Conservation (phyloP, 2,113 vertebrate genomes). For the Hippocampus abdominalis region DNA sequence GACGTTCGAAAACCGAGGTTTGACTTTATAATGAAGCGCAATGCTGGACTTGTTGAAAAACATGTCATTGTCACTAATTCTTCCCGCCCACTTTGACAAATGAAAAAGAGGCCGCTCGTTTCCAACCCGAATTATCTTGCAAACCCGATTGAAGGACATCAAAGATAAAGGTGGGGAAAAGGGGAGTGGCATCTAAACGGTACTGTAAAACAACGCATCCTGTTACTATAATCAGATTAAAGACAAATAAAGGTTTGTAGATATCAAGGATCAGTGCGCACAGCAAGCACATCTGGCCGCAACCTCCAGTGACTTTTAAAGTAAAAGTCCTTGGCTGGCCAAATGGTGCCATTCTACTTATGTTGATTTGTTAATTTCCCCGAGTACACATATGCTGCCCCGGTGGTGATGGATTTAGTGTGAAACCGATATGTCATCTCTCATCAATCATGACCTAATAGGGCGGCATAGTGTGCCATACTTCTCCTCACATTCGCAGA, state of each 20-base stretch:
- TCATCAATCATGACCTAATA: slow-evolving; percentile 51
- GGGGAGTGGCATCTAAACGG: too few species aligned
- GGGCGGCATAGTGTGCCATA: slow-evolving; percentile 27
- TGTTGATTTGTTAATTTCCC: slow-evolving; percentile 27
- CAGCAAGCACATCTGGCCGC: background rate
- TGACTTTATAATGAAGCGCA: background rate
- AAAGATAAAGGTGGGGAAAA: too few species aligned
- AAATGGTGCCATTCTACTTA: background rate
- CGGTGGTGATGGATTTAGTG: slow-evolving; percentile 53
- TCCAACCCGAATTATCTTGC: too few species aligned
- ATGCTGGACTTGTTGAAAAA: background rate
- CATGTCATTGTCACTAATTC: background rate
- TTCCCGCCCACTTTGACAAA: too few species aligned
- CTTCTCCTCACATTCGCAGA: slow-evolving; percentile 4
- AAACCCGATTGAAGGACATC: too few species aligned
- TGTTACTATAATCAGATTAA: too few species aligned
- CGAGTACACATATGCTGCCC: slow-evolving; percentile 29
- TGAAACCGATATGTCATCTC: slow-evolving; percentile 49
- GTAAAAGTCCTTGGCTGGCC: background rate
- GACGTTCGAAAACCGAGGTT: too few species aligned
- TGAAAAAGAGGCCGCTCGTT: too few species aligned
- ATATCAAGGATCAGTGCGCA: background rate
- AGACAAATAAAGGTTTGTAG: background rate
- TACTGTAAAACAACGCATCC: too few species aligned
- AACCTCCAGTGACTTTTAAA: background rate